Percentiles rank a stretch among this genome's conserved stretches.
Conservation (phyloP, 2,888 invertebrate species). For the Acrocyrtus sp. region DNA sequence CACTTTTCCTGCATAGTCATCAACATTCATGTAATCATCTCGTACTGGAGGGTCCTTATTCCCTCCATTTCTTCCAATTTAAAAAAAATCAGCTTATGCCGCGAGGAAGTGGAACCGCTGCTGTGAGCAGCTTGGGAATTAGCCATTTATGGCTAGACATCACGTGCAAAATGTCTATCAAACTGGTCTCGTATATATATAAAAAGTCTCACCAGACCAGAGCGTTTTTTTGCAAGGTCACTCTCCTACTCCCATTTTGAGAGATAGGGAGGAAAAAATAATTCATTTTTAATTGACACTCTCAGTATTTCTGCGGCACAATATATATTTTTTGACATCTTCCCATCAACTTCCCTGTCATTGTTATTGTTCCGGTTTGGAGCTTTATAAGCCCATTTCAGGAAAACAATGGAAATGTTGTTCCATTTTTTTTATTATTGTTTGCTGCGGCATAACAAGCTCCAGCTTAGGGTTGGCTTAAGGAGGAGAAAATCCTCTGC, state of each 20-base stretch:
- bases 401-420: neutral
- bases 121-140: too few relatives aligned
- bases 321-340: neutral
- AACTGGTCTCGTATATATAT: too few relatives aligned
- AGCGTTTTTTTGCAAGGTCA: neutral
- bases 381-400: neutral
- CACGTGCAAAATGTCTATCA: too few relatives aligned
- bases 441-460: neutral
- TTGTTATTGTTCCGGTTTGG: neutral
- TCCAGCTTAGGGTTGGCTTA: too few relatives aligned
- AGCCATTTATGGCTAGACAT: neutral
- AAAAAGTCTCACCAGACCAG: too few relatives aligned
- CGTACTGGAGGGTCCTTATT: too few relatives aligned
- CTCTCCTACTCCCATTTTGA: neutral
- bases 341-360: neutral
- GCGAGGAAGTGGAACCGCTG: too few relatives aligned
- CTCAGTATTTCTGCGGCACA: neutral
- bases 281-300: neutral
- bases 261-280: neutral
- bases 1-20: conserved; percentile 25
- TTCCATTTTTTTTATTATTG: neutral
- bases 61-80: neutral
- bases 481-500: too few relatives aligned
- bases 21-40: conserved; percentile 4
- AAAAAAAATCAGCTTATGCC: too few relatives aligned